Evolutionary conservation across 2,113 vertebrate species (phyloP).

Genomic region (Rhinolophus ferrumequinum): DNA sequence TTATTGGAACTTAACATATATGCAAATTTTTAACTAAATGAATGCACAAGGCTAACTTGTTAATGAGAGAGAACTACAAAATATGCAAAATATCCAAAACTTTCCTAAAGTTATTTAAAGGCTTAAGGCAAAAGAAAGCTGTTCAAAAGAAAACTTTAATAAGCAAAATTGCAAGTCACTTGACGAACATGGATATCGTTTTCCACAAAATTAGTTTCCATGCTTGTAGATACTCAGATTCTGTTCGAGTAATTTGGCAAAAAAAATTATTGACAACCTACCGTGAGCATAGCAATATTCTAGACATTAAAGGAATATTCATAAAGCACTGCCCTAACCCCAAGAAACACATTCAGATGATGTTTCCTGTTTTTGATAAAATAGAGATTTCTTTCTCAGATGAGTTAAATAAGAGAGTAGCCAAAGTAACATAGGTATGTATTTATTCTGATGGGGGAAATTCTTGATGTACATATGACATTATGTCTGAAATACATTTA

Average conservation of each 20-base stretch:
- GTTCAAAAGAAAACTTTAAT: background rate
- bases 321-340: background rate
- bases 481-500: background rate
- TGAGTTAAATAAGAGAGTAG: background rate
- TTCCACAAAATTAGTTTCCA: background rate
- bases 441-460: background rate
- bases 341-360: background rate
- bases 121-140: background rate
- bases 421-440: background rate
- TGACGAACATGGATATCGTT: background rate
- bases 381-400: background rate
- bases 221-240: background rate
- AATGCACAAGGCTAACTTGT: background rate
- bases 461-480: background rate
- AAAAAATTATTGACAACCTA: background rate
- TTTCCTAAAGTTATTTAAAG: background rate
- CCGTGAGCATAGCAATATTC: background rate
- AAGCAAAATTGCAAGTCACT: background rate
- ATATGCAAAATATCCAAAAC: background rate
- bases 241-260: background rate
- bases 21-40: constrained; percentile 11
- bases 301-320: background rate
- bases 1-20: background rate
- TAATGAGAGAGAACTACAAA: background rate
- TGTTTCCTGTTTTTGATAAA: background rate